phyloP scores from a whole-genome alignment of 2,888 invertebrate species.

The Acrobasis suavella region DNA sequence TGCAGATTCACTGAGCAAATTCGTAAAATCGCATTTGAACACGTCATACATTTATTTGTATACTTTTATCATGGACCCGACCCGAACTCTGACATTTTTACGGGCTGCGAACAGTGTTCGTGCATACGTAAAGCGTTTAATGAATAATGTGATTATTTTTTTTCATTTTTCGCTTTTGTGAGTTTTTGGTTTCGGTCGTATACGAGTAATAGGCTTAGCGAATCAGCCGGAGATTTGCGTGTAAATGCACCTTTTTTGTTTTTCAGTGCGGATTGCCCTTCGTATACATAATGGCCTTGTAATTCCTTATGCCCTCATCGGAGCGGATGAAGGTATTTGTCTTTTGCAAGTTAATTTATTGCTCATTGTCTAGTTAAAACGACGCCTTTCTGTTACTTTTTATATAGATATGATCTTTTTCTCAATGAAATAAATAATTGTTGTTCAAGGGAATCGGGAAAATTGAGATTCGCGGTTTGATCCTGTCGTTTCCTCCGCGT shows the following conservation, averaged over 20 bases:
- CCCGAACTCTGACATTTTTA: slow-evolving; percentile 45
- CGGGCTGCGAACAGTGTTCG: slow-evolving; percentile 40
- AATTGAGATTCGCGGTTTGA: neutral
- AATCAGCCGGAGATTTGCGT: neutral
- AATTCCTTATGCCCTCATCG: neutral
- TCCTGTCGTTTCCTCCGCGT: neutral
- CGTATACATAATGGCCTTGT: neutral
- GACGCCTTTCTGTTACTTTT: no score
- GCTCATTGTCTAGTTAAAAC: no score
- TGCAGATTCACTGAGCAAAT: slow-evolving; percentile 60
- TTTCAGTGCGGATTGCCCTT: neutral
- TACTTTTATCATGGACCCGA: slow-evolving; percentile 49
- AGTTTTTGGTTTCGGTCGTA: neutral
- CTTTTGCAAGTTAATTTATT: no score
- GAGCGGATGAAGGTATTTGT: neutral
- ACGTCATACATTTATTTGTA: slow-evolving; percentile 48
- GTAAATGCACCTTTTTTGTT: neutral
- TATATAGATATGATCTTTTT: neutral
- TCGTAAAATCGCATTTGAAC: slow-evolving; percentile 55
- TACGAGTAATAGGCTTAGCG: neutral
- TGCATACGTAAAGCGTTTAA: slow-evolving; percentile 41
- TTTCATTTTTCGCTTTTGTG: slow-evolving; percentile 38
- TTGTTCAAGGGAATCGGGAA: neutral
- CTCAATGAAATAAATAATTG: neutral
- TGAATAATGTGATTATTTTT: slow-evolving; percentile 39